Percentiles rank a stretch among this genome's conserved stretches.
Evolutionary conservation across 1,140 invertebrate species (phyloP).

Genomic region (Neuroterus valhalla): DNA sequence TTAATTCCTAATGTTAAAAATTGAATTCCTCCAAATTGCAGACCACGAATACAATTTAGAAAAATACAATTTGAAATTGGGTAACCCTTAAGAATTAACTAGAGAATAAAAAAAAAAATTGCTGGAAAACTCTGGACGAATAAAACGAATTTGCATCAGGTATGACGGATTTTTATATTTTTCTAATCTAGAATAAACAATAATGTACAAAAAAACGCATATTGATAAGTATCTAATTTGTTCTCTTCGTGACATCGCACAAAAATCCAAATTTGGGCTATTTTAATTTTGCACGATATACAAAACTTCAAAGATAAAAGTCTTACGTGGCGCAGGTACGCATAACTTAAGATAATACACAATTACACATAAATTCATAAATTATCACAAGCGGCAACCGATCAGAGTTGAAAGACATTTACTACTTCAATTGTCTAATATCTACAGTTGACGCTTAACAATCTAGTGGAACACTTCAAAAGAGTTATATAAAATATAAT

Average conservation of each 20-base stretch:
- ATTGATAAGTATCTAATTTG: conserved; percentile 15
- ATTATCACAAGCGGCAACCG: conserved; percentile 13
- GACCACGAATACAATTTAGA: no score
- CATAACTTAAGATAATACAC: conserved; percentile 59
- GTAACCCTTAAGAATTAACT: no score
- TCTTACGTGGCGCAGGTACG: conserved; percentile 59
- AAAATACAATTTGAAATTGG: no score
- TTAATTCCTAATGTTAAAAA: no score
- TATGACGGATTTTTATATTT: conserved; percentile 22
- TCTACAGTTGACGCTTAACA: conserved; percentile 7
- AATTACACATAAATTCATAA: conserved; percentile 54
- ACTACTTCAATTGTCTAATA: background rate
- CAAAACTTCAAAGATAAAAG: conserved; percentile 32
- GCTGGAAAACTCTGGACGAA: background rate
- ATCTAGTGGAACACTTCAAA: conserved; percentile 14
- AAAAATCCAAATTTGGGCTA: background rate
- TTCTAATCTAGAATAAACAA: conserved; percentile 38
- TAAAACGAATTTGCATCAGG: background rate
- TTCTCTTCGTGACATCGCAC: conserved; percentile 8
- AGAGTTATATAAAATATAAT: conserved; percentile 28
- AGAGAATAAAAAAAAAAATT: no score
- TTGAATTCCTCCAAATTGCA: no score
- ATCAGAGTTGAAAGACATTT: conserved; percentile 4
- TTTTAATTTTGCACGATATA: conserved; percentile 8
- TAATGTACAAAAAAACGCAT: conserved; percentile 43